These are phyloP conservation scores for Aythya baeri DNA, from an alignment of 2,113 vertebrate species.

Conservation along the genomic window DNA sequence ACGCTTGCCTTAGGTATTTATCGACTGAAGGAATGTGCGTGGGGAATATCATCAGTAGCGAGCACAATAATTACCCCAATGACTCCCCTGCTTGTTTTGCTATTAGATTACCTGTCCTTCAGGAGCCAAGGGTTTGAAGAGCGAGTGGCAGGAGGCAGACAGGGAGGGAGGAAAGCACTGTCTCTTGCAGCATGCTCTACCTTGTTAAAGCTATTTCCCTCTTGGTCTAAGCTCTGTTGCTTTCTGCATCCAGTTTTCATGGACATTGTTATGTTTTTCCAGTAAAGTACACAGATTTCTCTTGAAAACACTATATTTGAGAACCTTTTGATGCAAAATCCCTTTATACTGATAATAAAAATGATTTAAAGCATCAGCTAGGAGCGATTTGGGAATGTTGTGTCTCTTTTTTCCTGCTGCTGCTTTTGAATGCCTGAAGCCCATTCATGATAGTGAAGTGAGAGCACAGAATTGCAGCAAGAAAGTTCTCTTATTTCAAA, in stretches of 20 bases:
- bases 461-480: not conserved
- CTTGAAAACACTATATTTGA: not conserved
- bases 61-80: not conserved
- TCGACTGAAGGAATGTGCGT: not conserved
- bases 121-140: not conserved
- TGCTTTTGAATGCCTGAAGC: not conserved
- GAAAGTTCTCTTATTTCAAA: conserved; percentile 34
- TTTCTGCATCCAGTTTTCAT: not conserved
- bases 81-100: not conserved
- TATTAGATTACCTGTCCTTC: not conserved
- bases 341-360: not conserved
- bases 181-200: not conserved
- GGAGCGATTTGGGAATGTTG: not conserved
- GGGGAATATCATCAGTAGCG: not conserved
- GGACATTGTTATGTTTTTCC: not conserved
- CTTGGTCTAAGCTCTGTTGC: not conserved
- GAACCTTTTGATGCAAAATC: not conserved
- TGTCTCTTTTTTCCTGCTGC: not conserved
- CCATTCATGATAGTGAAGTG: not conserved
- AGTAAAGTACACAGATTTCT: not conserved
- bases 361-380: not conserved
- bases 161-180: not conserved
- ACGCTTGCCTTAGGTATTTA: rapidly evolving
- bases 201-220: not conserved
- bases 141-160: not conserved